Percentiles rank a stretch among this genome's conserved stretches.
Evolutionary conservation across 2,888 invertebrate species (phyloP).

Genomic region (Hypomecis atomaria): DNA sequence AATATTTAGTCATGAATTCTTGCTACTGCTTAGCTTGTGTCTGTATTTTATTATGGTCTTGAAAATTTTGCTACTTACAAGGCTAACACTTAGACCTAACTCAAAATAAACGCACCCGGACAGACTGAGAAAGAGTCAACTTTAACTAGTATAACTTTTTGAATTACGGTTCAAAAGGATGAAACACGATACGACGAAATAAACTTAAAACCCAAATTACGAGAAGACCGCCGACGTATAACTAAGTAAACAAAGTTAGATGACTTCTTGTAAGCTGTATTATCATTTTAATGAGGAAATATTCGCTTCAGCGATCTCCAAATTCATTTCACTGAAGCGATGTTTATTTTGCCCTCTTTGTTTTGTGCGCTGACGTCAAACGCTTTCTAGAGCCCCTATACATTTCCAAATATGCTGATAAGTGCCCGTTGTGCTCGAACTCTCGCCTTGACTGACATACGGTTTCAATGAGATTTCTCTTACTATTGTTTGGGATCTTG

Average conservation of each 20-base stretch:
- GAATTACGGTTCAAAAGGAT: not conserved
- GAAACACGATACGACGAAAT: not conserved
- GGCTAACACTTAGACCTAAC: too few relatives aligned
- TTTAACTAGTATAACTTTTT: not conserved
- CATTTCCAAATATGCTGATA: slow-evolving; percentile 11
- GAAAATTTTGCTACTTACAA: too few relatives aligned
- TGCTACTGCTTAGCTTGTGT: too few relatives aligned
- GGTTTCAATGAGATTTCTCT: slow-evolving; percentile 14
- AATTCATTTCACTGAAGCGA: slow-evolving; percentile 4
- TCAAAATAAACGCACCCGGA: too few relatives aligned
- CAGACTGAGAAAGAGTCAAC: not conserved
- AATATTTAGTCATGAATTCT: too few relatives aligned
- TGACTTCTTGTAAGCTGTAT: slow-evolving; percentile 8
- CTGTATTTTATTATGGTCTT: too few relatives aligned
- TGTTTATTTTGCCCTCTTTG: slow-evolving; percentile 12
- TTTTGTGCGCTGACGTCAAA: slow-evolving; percentile 6
- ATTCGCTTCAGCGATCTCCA: slow-evolving; percentile 4
- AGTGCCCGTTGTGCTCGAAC: slow-evolving; percentile 11
- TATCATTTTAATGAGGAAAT: slow-evolving; percentile 26
- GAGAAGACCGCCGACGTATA: not conserved
- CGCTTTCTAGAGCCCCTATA: slow-evolving; percentile 24
- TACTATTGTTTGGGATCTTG: not conserved
- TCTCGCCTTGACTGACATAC: slow-evolving; percentile 22
- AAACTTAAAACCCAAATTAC: slow-evolving; percentile 3
- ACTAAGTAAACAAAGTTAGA: slow-evolving; percentile 17